Percentiles rank a stretch among this genome's conserved stretches.
These are phyloP conservation scores for Aphaenogaster ashmeadi DNA, from an alignment of 1,140 invertebrate genomes.

Conservation along the genomic window DNA sequence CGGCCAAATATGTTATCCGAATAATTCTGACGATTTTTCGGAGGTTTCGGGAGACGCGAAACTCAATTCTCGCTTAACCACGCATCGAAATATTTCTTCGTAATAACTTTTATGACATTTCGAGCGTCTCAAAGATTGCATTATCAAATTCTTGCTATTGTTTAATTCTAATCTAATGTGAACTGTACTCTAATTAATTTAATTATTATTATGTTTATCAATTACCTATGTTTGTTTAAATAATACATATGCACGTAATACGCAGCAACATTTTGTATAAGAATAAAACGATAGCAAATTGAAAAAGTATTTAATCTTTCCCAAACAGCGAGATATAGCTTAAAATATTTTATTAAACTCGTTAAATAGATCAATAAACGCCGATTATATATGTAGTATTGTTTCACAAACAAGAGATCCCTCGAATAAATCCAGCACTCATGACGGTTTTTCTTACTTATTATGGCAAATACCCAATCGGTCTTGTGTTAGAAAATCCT, in stretches of 20 bases:
- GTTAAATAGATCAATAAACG: background rate
- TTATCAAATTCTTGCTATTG: background rate
- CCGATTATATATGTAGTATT: background rate
- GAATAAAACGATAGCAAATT: background rate
- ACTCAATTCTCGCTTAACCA: no score
- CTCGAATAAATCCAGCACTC: background rate
- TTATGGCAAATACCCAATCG: background rate
- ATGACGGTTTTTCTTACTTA: background rate
- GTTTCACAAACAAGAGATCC: background rate
- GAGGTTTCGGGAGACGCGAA: no score
- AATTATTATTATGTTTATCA: background rate
- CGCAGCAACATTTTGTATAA: background rate
- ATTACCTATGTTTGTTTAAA: background rate
- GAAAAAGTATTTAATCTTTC: background rate
- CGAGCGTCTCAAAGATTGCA: no score
- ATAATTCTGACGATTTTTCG: no score
- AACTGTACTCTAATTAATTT: no score
- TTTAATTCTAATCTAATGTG: background rate
- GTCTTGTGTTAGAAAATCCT: conserved; percentile 1
- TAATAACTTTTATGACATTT: no score
- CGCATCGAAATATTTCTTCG: no score
- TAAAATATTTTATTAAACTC: background rate
- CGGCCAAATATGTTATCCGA: no score
- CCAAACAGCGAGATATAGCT: background rate
- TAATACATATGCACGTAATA: background rate